Base-by-base conservation (phyloP, 2,797 vertebrate species). In the Sparidentex hasta region DNA sequence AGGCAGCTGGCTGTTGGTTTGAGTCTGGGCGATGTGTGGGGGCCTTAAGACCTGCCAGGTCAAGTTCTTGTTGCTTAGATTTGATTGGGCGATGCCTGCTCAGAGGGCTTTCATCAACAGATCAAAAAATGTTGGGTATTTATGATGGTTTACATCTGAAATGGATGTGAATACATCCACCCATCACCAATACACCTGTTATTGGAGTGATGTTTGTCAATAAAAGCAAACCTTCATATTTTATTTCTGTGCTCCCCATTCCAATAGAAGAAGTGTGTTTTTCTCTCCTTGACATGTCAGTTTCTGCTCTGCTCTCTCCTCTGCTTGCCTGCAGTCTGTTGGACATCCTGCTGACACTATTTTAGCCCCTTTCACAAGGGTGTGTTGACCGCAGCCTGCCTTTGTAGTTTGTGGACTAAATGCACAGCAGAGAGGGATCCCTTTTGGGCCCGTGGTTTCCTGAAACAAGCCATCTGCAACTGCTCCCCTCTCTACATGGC, bases 331-430 rank as follows among this genome's bases (percentile, higher is more conserved):
- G 74, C 73, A 86, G 90, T 92, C 90, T 92, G 89, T 85, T 83
- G 90, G 90, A 93, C 91, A 92, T 92, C 90, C 90, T 92, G 88
- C 91, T 93, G 86, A 90, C 86, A 91, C 92, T 93, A 95, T 95
- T 95, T 95, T 88, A 81, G 92, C 91, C 85, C 81, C 86, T 94
- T 95, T 95, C 92, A 95, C 91, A 89, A 93, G 93, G 86, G 91
- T 92, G 92, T 87, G 87, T 90, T 94, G 88, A 93, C 93, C 91
- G 85, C 94, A 93, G 91, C 74, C 91, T 82, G 86, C 81, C 94
- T 95, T 95, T 95, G 94, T 95, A 95, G 93, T 95, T 94, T 92
- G 90, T 92, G 82, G 87, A 94, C 93, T 90, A 93, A 94, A 93
- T 87, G 90, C 85, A 85, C 85, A 85, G 92, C 88, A 83, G 84